phyloP scores from a whole-genome alignment of 1,140 invertebrate genomes.

The Sitophilus oryzae region DNA sequence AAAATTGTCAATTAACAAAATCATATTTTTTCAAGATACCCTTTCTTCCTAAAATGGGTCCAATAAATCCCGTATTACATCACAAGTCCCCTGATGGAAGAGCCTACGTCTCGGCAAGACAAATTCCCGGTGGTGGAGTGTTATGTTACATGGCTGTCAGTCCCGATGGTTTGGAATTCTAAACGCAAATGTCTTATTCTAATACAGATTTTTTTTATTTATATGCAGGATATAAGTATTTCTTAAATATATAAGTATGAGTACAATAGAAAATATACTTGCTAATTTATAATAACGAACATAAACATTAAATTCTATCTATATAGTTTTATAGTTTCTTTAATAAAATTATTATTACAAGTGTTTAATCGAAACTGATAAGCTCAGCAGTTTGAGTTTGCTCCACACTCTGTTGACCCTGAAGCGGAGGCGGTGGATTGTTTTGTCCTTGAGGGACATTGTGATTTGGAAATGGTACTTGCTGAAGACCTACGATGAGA shows the following conservation, averaged over 20 bases:
- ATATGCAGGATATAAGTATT: no score
- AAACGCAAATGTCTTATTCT: not conserved
- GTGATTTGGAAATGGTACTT: slow-evolving; percentile 8
- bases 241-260: no score
- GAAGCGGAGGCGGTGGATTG: slow-evolving; percentile 24
- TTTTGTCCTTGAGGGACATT: slow-evolving; percentile 22
- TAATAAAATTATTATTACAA: no score
- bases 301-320: no score
- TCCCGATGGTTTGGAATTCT: slow-evolving; percentile 41
- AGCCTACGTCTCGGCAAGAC: slow-evolving; percentile 47
- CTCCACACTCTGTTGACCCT: slow-evolving; percentile 34
- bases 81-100: slow-evolving; percentile 48
- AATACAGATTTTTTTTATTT: no score
- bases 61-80: slow-evolving; percentile 44
- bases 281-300: not conserved
- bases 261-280: no score
- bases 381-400: slow-evolving; percentile 57
- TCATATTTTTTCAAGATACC: slow-evolving; percentile 31
- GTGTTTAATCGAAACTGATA: slow-evolving; percentile 66
- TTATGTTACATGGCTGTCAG: slow-evolving; percentile 51
- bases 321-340: no score
- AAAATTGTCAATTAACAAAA: not conserved
- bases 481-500: no score
- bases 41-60: slow-evolving; percentile 45
- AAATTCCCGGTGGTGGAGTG: slow-evolving; percentile 46